These are phyloP conservation scores for Cyprinodon variegatus DNA, from an alignment of 2,113 vertebrate genomes.

Conservation along the genomic window DNA sequence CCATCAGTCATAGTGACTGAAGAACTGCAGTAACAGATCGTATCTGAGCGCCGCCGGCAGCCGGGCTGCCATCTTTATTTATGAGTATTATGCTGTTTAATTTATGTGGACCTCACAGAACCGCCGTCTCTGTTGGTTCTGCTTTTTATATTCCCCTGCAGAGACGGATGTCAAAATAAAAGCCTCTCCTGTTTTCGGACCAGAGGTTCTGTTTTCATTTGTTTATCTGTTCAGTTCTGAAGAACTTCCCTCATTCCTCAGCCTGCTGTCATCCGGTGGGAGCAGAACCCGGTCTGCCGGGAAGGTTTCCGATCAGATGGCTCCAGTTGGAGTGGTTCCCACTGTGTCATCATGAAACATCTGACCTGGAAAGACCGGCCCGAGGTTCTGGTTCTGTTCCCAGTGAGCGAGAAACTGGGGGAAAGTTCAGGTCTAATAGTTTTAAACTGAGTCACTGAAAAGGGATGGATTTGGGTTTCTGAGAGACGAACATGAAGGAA, in stretches of 20 bases:
- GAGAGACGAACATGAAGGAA: too few relatives aligned
- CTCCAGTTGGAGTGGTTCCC: background rate
- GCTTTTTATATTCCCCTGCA: slow-evolving; percentile 25
- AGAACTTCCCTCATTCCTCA: background rate
- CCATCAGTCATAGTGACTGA: background rate
- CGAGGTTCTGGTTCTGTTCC: background rate
- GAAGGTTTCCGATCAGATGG: background rate
- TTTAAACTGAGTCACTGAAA: too few relatives aligned
- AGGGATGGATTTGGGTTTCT: too few relatives aligned
- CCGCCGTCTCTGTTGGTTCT: background rate
- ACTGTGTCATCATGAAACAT: background rate
- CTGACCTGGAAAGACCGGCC: background rate
- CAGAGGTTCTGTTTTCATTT: background rate
- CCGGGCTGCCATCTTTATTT: background rate
- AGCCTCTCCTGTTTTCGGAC: background rate
- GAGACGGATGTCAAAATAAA: slow-evolving; percentile 41
- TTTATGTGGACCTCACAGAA: too few relatives aligned
- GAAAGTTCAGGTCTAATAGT: background rate
- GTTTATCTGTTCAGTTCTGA: too few relatives aligned
- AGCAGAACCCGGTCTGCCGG: background rate
- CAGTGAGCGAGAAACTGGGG: background rate
- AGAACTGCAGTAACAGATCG: background rate
- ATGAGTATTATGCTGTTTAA: background rate
- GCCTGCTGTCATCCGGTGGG: background rate
- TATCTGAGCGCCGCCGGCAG: background rate